Conservation (phyloP, 2,888 invertebrate species). For the Melanostoma scalare region DNA sequence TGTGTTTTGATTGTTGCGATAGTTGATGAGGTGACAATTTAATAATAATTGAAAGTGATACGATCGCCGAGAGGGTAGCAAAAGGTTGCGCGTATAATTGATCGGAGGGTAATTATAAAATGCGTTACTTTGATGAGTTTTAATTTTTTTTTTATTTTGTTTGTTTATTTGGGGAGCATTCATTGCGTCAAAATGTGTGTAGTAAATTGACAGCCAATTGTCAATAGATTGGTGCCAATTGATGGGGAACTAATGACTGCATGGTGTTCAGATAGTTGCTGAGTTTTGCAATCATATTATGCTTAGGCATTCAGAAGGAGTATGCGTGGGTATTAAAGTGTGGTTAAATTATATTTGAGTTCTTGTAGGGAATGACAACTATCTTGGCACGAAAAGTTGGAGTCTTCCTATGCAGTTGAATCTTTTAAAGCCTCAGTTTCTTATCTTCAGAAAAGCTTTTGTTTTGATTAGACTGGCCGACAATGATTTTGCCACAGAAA, state of each 20-base stretch:
- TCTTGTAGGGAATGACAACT: no score
- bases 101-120: constrained; percentile 50
- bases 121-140: background rate
- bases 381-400: no score
- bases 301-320: no score
- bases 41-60: constrained; percentile 60
- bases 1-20: constrained; percentile 65
- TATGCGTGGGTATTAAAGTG: no score
- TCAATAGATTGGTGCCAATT: constrained; percentile 49
- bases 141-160: background rate
- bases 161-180: constrained; percentile 8
- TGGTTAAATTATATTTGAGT: no score
- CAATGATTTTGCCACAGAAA: no score
- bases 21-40: constrained; percentile 72
- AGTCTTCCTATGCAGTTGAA: no score
- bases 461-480: no score
- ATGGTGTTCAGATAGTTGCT: constrained; percentile 18
- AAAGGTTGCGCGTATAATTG: constrained; percentile 66
- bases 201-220: constrained; percentile 60
- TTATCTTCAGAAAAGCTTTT: no score
- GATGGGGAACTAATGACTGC: constrained; percentile 43
- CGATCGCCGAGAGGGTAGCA: constrained; percentile 45
- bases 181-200: constrained; percentile 10
- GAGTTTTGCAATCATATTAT: background rate
- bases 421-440: no score